A percentile compares a stretch with the other conserved stretches of the same genome.
phyloP scores from a whole-genome alignment of 2,888 invertebrate genomes.

The Sisyra nigra region DNA sequence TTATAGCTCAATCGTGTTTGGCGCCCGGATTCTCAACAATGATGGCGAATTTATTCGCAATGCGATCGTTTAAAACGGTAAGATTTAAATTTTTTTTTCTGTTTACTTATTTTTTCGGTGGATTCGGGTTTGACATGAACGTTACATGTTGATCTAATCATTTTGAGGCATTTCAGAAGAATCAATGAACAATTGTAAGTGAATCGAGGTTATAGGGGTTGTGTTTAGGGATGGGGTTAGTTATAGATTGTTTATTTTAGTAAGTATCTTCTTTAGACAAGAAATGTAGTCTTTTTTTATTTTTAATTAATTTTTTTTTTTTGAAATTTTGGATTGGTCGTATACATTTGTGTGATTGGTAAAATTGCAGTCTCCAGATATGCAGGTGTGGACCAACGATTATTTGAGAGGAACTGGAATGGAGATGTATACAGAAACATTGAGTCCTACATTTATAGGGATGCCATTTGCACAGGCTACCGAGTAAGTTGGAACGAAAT shows the following conservation, averaged over 20 bases:
- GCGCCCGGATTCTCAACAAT: conserved; percentile 99
- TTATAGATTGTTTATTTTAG: background rate
- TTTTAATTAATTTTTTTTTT: too few relatives aligned
- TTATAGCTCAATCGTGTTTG: conserved; percentile 98
- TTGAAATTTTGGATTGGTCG: too few relatives aligned
- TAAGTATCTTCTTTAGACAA: background rate
- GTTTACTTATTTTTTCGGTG: background rate
- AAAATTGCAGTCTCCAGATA: conserved; percentile 69
- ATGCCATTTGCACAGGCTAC: conserved; percentile 97
- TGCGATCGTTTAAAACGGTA: conserved; percentile 98
- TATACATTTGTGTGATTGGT: too few relatives aligned
- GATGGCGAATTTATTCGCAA: conserved; percentile 99
- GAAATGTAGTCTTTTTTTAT: background rate
- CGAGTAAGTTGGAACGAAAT: conserved; percentile 66
- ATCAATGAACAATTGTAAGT: background rate
- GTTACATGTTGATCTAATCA: background rate
- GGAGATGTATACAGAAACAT: conserved; percentile 99
- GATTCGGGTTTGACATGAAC: conserved; percentile 10
- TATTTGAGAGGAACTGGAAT: conserved; percentile 98
- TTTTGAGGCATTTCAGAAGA: too few relatives aligned
- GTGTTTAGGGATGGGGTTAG: background rate
- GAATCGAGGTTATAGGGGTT: conserved; percentile 1
- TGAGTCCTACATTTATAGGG: conserved; percentile 95
- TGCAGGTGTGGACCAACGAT: conserved; percentile 98
- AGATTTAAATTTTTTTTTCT: conserved; percentile 24